Conservation (phyloP, 2,113 vertebrate species). For the Poecile atricapillus region DNA sequence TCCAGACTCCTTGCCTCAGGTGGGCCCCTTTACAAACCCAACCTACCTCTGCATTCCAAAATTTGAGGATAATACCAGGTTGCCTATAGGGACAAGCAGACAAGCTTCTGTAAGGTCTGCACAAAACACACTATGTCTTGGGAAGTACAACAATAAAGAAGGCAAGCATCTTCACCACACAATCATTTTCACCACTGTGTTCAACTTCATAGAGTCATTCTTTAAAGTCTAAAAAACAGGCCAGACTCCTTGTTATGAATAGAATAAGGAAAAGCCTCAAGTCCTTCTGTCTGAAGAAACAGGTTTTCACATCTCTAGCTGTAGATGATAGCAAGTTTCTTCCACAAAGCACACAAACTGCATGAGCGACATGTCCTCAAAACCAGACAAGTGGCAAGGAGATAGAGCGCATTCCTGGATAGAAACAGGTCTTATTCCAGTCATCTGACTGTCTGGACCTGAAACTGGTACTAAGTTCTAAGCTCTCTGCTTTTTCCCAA, state of each 20-base stretch:
- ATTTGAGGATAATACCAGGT: background rate
- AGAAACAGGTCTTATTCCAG: background rate
- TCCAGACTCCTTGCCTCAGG: background rate
- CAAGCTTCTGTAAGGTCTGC: background rate
- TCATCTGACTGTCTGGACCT: background rate
- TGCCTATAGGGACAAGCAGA: background rate
- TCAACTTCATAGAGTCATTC: background rate
- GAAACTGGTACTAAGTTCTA: background rate
- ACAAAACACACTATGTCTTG: background rate
- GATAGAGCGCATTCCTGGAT: background rate
- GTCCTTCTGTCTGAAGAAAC: slow-evolving; percentile 5
- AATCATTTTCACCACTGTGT: background rate
- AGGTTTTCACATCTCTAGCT: background rate
- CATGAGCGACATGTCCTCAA: background rate
- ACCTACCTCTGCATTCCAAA: background rate
- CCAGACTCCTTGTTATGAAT: background rate
- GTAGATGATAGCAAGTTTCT: background rate
- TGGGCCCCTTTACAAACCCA: background rate
- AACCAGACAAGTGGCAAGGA: background rate
- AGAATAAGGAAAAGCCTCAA: slow-evolving; percentile 26
- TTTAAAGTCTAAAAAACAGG: background rate
- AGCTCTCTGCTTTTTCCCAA: background rate
- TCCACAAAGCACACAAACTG: background rate
- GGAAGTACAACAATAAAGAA: background rate
- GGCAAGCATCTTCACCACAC: background rate